These are phyloP conservation scores for Rhaphigaster nebulosa DNA, from an alignment of 2,888 invertebrate genomes.

Conservation along the genomic window DNA sequence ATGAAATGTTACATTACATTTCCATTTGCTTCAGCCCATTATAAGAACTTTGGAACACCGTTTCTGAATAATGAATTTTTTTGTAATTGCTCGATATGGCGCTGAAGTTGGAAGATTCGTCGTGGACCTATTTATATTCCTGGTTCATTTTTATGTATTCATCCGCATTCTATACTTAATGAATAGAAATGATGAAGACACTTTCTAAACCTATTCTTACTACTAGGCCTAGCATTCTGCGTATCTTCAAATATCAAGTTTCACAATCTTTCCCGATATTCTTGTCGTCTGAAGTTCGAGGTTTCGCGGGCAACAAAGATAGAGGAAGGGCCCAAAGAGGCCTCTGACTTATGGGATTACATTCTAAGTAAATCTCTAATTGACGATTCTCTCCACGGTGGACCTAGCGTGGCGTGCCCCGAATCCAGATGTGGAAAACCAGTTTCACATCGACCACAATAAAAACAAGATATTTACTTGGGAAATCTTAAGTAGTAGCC, in stretches of 20 bases:
- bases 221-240: too few species aligned
- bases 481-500: slow-evolving; percentile 41
- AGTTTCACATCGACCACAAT: slow-evolving; percentile 24
- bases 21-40: too few species aligned
- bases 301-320: not conserved
- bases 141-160: too few species aligned
- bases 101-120: too few species aligned
- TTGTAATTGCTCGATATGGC: too few species aligned
- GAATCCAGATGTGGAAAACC: slow-evolving; percentile 43
- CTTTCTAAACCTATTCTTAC: too few species aligned
- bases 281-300: not conserved
- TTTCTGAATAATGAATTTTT: too few species aligned
- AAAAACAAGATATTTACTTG: slow-evolving; percentile 27
- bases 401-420: not conserved
- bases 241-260: not conserved
- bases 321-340: not conserved
- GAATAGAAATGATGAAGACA: too few species aligned
- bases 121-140: too few species aligned
- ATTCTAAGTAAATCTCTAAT: slow-evolving; percentile 40
- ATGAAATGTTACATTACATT: too few species aligned
- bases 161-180: too few species aligned
- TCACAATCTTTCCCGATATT: not conserved
- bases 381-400: not conserved
- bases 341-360: slow-evolving; percentile 20
- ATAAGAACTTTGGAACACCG: too few species aligned